Evolutionary conservation across 2,113 vertebrate genomes (phyloP), one percentile per base, ranked within the genome.

Genomic region (Aphyosemion australe): DNA sequence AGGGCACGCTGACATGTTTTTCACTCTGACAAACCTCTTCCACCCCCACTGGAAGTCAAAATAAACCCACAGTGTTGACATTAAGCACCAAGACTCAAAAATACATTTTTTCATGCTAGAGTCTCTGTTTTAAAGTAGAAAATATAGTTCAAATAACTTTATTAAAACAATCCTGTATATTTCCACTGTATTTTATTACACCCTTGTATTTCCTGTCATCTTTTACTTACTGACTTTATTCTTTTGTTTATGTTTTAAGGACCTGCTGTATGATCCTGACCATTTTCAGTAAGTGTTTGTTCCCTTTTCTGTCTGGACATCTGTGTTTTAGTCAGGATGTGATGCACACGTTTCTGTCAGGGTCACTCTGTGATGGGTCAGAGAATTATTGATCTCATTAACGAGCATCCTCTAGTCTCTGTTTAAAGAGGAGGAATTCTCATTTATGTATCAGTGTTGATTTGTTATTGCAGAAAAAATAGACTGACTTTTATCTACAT

Each of bases 261-360:
- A 90, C 4, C 52, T 75, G 39, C 51, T 55, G 14, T 78, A 45
- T 59, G 83, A 90, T 18, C 46, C 50, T 1, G 75, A 89, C n/a
- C 80, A 79, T 59, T 61, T 89, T 45, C 88, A 87, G 93, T 94
- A 84, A 92, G 91, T 87, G 20, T 54, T 0, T 70, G 12, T 41
- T 46, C 26, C n/a, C n/a, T n/a, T n/a, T n/a, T 21, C 53, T 19
- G 11, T 19, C 49, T 8, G 0, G 16, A 37, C 37, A 2, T 7
- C 65, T 18, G 57, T 10, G 32, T 59, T 37, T 45, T 11, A 53
- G 7, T 21, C 31, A 18, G 39, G 34, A 18, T 65, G 45, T 64
- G 1, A 2, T 26, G 53, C n/a, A 31, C 15, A 0, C 2, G 18
- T 61, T 51, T 43, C 32, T 52, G 39, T 69, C 19, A 60, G 14